Evolutionary conservation across 35 echinoderm and acorn worm genomes (phyloP).

Genomic region (Apostichopus japonicus): DNA sequence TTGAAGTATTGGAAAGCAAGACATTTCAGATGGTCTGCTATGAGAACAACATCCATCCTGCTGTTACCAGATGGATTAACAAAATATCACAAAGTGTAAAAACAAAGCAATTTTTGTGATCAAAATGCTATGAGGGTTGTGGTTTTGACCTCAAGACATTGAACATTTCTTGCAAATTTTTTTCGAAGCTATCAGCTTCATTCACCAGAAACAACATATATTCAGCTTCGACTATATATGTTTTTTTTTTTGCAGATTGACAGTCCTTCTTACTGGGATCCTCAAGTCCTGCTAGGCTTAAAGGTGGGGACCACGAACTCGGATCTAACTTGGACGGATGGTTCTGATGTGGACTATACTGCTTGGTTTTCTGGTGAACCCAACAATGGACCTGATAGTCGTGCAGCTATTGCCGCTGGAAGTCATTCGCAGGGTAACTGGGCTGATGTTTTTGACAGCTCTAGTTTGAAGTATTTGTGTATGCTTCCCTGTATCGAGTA

Average conservation of each 20-base stretch:
- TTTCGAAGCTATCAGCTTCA: no score
- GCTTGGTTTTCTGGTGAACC: constrained; percentile 28
- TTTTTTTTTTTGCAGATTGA: not conserved
- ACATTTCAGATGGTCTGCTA: no score
- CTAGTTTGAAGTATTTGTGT: not conserved
- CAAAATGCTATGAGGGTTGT: no score
- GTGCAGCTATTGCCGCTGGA: constrained; percentile 2
- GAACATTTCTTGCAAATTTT: no score
- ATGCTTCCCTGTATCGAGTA: constrained; percentile 15
- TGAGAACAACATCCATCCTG: no score
- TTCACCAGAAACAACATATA: no score
- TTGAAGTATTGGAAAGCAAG: no score
- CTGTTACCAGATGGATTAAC: no score
- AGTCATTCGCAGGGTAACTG: not conserved
- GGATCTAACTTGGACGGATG: constrained; percentile 15
- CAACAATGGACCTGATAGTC: constrained; percentile 8
- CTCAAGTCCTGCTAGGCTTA: not conserved
- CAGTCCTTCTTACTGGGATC: not conserved
- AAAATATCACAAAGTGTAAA: no score
- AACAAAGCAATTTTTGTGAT: no score
- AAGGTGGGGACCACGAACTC: not conserved
- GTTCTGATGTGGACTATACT: not conserved
- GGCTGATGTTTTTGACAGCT: not conserved
- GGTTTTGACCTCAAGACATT: no score
- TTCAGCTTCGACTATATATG: no score